Evolutionary conservation across 2,113 vertebrate species (phyloP).

Genomic region (Phrynocephalus versicolor): DNA sequence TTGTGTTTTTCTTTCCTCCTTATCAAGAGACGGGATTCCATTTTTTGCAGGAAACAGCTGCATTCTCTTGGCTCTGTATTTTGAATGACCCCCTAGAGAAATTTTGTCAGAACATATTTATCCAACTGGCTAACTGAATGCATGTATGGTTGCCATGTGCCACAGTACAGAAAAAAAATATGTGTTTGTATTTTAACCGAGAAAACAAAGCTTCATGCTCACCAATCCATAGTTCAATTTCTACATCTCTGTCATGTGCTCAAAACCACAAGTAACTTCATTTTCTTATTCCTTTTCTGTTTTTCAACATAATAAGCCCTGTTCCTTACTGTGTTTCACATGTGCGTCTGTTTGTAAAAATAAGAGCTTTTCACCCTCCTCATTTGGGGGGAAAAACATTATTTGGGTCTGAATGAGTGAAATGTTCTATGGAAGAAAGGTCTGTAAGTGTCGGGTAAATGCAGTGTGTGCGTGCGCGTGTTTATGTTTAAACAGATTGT

Average conservation of each 20-base stretch:
- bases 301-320: constrained; percentile 50
- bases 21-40: not conserved
- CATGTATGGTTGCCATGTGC: accelerated
- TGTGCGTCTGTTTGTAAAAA: constrained; percentile 55
- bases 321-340: constrained; percentile 22
- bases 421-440: constrained; percentile 59
- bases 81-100: constrained; percentile 1
- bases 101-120: not conserved
- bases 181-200: constrained; percentile 24
- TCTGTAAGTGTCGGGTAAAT: constrained; percentile 69
- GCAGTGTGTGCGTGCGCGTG: constrained; percentile 77
- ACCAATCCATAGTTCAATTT: constrained; percentile 61
- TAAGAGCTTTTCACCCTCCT: constrained; percentile 1
- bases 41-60: constrained; percentile 12
- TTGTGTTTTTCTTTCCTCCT: constrained; percentile 25
- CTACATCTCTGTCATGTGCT: constrained; percentile 55
- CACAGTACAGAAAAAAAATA: not conserved
- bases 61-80: not conserved
- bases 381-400: constrained; percentile 46
- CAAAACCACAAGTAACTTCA: not conserved
- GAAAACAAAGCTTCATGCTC: constrained; percentile 47
- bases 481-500: constrained; percentile 84
- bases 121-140: constrained; percentile 6
- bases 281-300: constrained; percentile 38
- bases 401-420: constrained; percentile 52